phyloP scores from a whole-genome alignment of 2,797 vertebrate species.

The Dermochelys coriacea region DNA sequence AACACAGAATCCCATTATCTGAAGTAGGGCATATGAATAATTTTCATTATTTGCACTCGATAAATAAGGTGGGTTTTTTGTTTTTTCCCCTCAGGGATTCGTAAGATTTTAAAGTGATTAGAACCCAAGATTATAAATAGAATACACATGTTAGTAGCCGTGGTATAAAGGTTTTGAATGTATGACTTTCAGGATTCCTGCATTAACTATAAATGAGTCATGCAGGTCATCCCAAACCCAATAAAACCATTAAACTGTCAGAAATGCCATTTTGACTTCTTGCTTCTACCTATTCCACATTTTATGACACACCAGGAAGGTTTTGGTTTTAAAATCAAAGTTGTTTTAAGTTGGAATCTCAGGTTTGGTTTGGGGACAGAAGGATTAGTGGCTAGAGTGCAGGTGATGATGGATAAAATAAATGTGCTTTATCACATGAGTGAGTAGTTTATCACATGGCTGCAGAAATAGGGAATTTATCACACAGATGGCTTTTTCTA shows the following conservation, averaged over 20 bases:
- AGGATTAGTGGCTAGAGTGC: conserved; percentile 35
- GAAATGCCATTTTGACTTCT: not conserved
- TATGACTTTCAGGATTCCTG: not conserved
- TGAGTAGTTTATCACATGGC: not conserved
- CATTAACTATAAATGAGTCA: not conserved
- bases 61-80: not conserved
- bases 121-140: not conserved
- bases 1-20: not conserved
- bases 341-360: not conserved
- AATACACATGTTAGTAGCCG: not conserved
- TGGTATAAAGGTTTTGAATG: not conserved
- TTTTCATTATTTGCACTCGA: not conserved
- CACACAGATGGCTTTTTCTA: not conserved
- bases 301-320: not conserved
- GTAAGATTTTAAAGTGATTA: not conserved
- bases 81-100: not conserved
- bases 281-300: not conserved
- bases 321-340: not conserved
- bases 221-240: not conserved
- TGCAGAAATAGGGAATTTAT: conserved; percentile 14
- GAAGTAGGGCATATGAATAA: not conserved
- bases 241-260: not conserved
- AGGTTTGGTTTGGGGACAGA: conserved; percentile 1
- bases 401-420: conserved; percentile 13
- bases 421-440: not conserved